Percentiles rank a stretch among this genome's conserved stretches.
phyloP scores from a whole-genome alignment of 2,888 invertebrate genomes.

The Caenorhabditis sulstoni region DNA sequence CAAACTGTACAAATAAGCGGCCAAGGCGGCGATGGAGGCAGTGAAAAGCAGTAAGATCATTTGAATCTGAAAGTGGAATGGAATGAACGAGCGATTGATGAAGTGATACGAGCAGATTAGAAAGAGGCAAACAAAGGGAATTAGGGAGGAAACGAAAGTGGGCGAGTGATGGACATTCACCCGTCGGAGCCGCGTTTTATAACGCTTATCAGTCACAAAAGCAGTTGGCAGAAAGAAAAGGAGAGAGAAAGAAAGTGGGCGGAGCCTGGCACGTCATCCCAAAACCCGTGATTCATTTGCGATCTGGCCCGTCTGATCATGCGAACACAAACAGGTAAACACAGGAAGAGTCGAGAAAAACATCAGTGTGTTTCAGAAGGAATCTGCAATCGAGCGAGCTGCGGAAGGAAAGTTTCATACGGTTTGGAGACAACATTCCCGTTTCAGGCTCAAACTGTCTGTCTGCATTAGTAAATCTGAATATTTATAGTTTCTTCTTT shows the following conservation, averaged over 20 bases:
- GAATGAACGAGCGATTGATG: not conserved
- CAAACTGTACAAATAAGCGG: slow-evolving; percentile 41
- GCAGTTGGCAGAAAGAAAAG: slow-evolving; percentile 24
- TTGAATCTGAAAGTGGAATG: slow-evolving; percentile 18
- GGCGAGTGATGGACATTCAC: slow-evolving; percentile 40
- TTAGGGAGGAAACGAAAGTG: slow-evolving; percentile 26
- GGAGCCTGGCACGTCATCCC: slow-evolving; percentile 38
- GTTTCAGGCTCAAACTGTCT: no score
- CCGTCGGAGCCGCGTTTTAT: slow-evolving; percentile 22
- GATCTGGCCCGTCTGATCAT: slow-evolving; percentile 17
- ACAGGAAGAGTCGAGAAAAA: slow-evolving; percentile 2
- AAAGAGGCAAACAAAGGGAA: slow-evolving; percentile 18
- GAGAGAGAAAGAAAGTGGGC: slow-evolving; percentile 21
- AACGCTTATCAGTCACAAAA: slow-evolving; percentile 57
- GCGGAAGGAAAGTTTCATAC: no score
- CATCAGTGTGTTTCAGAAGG: no score
- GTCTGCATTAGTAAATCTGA: no score
- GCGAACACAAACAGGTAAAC: slow-evolving; percentile 31
- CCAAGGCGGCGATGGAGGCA: slow-evolving; percentile 9
- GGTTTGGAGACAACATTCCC: no score
- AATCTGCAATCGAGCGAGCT: no score
- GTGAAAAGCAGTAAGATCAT: slow-evolving; percentile 44
- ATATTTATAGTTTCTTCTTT: no score
- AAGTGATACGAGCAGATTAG: slow-evolving; percentile 32
- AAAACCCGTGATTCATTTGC: slow-evolving; percentile 46